Evolutionary conservation across 1,140 invertebrate species (phyloP), one percentile per base, ranked within the genome.

Genomic region (Drosophila pachea): DNA sequence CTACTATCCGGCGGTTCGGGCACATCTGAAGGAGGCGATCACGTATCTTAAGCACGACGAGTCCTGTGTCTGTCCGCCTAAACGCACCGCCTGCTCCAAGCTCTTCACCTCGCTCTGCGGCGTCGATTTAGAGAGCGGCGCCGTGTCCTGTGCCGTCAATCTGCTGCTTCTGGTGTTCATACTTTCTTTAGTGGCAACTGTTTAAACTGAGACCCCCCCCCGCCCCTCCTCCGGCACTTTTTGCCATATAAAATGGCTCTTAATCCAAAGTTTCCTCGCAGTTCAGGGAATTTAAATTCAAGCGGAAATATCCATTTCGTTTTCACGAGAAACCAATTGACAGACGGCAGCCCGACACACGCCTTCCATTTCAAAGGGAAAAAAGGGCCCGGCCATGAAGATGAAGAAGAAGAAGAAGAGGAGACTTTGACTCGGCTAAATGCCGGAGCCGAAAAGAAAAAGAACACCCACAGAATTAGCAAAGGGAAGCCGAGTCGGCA

Each of bases 391-490:
- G 36, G 45, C 35, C 11, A 5, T 12, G 56, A 31, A 49, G 40
- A 40, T 55, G 6, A 45, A 32, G 40, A 58, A 36, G 48, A 32
- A 6, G 29, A 14, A 5, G 9, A 4, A 2, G 8, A 0, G n/a
- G 40, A 7, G 22, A 12, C 33, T 48, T 47, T 66, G 54, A 54
- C 68, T 70, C 54, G 40, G 47, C 55, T 66, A 66, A 54, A 60
- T 66, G 36, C 40, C 55, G 33, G 47, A 53, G 48, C 22, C 22
- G 22, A 22, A 22, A 22, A 2, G 22, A 22, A 22, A 67, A 71
- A 71, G 67, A 63, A 71, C 68, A 67, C 68, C 68, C 64, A 68
- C 43, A 52, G 43, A 67, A 72, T 72, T 72, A 72, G 68, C 56
- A 60, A 71, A 71, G 22, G 22, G 22, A 22, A 22, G 22, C 22